These are phyloP conservation scores for Brachymystax lenok DNA, from an alignment of 2,797 vertebrate species.

Conservation along the genomic window DNA sequence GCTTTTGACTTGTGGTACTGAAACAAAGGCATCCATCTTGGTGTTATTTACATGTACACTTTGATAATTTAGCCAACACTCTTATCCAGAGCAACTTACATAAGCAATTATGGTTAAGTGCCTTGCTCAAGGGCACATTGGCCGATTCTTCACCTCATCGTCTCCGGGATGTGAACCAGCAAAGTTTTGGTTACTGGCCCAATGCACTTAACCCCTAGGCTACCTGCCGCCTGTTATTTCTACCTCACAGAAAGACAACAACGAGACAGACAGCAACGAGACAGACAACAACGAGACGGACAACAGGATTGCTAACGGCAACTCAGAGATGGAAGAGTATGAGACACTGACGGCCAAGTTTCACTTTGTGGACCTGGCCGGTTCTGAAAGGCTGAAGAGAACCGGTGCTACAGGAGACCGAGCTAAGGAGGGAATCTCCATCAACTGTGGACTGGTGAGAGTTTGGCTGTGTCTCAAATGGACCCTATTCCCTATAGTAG, in stretches of 20 bases:
- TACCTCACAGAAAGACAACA: slow-evolving; percentile 77
- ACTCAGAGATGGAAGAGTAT: slow-evolving; percentile 88
- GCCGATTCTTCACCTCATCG: no score
- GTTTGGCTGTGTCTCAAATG: not conserved
- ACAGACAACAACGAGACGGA: slow-evolving; percentile 83
- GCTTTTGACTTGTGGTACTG: not conserved
- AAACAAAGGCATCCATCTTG: not conserved
- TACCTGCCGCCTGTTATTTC: slow-evolving; percentile 8
- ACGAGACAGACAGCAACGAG: slow-evolving; percentile 83
- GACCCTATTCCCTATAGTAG: not conserved
- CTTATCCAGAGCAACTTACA: no score
- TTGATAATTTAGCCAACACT: no score
- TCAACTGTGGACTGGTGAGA: slow-evolving; percentile 95
- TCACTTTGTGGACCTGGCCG: slow-evolving; percentile 84
- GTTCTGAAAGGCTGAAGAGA: slow-evolving; percentile 89
- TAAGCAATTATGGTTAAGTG: no score
- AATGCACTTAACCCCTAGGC: no score
- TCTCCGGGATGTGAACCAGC: no score
- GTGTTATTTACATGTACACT: not conserved
- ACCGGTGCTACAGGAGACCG: slow-evolving; percentile 93
- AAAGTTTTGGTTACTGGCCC: no score
- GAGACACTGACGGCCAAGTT: slow-evolving; percentile 92
- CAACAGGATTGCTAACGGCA: slow-evolving; percentile 87
- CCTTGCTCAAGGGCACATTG: no score
- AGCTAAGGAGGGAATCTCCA: slow-evolving; percentile 95